phyloP scores from a whole-genome alignment of 2,113 vertebrate genomes.

The Notothenia rossii region DNA sequence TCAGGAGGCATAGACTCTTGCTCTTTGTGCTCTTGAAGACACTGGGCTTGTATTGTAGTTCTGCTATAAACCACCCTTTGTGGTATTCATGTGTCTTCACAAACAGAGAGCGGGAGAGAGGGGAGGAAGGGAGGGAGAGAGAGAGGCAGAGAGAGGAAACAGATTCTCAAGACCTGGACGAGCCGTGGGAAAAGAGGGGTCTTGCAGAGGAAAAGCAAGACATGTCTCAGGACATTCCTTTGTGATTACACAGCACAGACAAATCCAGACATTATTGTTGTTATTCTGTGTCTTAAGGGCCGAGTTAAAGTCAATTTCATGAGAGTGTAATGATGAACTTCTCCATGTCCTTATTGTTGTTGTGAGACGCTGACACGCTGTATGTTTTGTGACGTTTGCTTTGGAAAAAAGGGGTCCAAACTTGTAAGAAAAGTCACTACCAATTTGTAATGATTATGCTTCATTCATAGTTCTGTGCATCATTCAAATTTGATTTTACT shows the following conservation, averaged over 20 bases:
- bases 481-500: conserved; percentile 29
- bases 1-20: conserved; percentile 49
- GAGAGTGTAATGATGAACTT: conserved; percentile 46
- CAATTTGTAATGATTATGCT: conserved; percentile 32
- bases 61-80: conserved; percentile 72
- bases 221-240: conserved; percentile 87
- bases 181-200: conserved; percentile 83
- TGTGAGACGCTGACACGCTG: background rate
- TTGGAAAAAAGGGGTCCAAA: conserved; percentile 34
- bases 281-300: conserved; percentile 67
- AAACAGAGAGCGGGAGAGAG: conserved; percentile 45
- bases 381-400: conserved; percentile 3
- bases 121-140: background rate
- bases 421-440: conserved; percentile 1
- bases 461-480: conserved; percentile 2
- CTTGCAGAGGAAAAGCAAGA: conserved; percentile 83
- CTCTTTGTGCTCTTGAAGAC: conserved; percentile 67
- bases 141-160: conserved; percentile 63
- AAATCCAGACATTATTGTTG: conserved; percentile 84
- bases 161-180: conserved; percentile 77
- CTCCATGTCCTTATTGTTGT: background rate
- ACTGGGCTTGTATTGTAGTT: conserved; percentile 66
- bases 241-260: conserved; percentile 85
- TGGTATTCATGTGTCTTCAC: conserved; percentile 65
- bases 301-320: conserved; percentile 50